Evolutionary conservation across 1,140 invertebrate species (phyloP).

Genomic region (Ostrea denselamellosa): DNA sequence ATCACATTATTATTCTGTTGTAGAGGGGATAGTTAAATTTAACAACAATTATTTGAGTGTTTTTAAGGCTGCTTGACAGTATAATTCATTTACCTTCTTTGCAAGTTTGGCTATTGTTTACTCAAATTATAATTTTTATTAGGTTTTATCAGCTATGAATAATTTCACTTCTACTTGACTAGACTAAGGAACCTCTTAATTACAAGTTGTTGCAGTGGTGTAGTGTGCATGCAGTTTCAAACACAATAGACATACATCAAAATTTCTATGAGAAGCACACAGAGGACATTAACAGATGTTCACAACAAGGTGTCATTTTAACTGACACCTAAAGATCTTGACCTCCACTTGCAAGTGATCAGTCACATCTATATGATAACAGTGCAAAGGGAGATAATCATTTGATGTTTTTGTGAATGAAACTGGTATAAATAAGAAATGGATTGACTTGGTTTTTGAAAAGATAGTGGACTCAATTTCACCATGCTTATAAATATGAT

Average conservation of each 20-base stretch:
- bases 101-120: too few relatives aligned
- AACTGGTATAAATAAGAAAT: conserved; percentile 11
- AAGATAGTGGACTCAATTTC: not conserved
- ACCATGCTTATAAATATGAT: not conserved
- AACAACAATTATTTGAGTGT: too few relatives aligned
- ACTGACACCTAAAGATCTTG: conserved; percentile 10
- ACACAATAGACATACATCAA: not conserved
- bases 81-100: too few relatives aligned
- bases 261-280: not conserved
- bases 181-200: not conserved
- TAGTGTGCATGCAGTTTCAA: not conserved
- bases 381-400: conserved; percentile 3
- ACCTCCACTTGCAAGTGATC: not conserved
- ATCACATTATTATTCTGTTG: too few relatives aligned
- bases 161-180: not conserved
- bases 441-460: conserved; percentile 3
- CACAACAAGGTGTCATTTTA: not conserved
- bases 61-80: too few relatives aligned
- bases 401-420: conserved; percentile 26
- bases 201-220: not conserved
- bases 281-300: conserved; percentile 23
- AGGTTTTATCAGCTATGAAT: not conserved
- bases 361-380: not conserved
- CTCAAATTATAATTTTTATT: not conserved
- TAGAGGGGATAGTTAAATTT: too few relatives aligned